Evolutionary conservation across 2,888 invertebrate genomes (phyloP), one percentile per base, ranked within the genome.

Genomic region (Agrochola lota): DNA sequence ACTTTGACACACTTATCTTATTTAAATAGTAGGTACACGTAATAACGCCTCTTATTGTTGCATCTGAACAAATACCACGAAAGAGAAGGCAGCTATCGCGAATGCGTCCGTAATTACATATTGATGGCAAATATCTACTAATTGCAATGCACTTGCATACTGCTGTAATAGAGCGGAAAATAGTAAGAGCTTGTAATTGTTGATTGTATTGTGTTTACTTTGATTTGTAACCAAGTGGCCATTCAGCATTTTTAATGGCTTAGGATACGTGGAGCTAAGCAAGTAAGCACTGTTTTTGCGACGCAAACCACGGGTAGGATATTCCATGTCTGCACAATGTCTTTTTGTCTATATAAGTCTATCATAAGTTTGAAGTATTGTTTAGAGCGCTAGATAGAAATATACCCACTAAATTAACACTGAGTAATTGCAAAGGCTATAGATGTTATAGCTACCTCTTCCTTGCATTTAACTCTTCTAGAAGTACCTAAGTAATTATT

Each of bases 1-100:
- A 83, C 87, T 83, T 84, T 84, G 87, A 84, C 80, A 87, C 74
- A 84, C 71, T 71, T 78, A 46, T 72, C 30, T 30, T 69, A 75
- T 63, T 63, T 57, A 74, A 67, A 77, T 67, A 79, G 35, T n/a
- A n/a, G n/a, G n/a, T n/a, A 49, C 23, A 81, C 49, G 52, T 74
- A 66, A n/a, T 67, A 55, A 70, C 43, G 26, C 55, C 62, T 57
- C 49, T 60, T 46, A 15, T 30, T 30, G 49, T 67, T 75, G 71
- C 86, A 87, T 73, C 84, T 87, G 82, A 77, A 80, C 71, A 81
- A 85, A 85, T 66, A 73, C 12, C 7, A 59, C 30, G 8, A 43
- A 68, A 83, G 35, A 80, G 78, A 83, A 82, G 62, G 35, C n/a
- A 63, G 40, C 5, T 35, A 52, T 43, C 71, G 75, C 40, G 77